Evolutionary conservation across 2,888 invertebrate genomes (phyloP).

Genomic region (Platycnemis pennipes): DNA sequence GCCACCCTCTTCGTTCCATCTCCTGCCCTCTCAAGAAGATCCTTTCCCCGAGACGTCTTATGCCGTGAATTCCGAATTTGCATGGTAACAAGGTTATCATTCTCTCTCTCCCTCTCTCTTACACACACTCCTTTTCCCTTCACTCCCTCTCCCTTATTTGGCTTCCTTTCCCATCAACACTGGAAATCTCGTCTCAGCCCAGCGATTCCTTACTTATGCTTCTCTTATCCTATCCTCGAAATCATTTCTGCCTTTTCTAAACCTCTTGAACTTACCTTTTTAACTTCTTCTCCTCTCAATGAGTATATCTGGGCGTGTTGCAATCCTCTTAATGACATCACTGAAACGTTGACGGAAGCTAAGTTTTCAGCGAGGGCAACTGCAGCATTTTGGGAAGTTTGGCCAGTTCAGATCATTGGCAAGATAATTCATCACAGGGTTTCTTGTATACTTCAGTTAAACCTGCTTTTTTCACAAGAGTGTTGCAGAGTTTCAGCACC

Average conservation of each 20-base stretch:
- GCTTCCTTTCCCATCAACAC: not conserved
- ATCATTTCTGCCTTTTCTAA: conserved; percentile 11
- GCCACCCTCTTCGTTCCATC: not conserved
- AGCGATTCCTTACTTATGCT: not conserved
- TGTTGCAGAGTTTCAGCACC: no score
- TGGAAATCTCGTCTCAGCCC: not conserved
- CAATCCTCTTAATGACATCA: not conserved
- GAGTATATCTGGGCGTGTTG: not conserved
- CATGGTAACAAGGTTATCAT: conserved; percentile 70
- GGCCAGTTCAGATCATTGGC: no score
- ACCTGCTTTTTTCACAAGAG: no score
- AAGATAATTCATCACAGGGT: no score
- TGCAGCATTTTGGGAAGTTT: no score
- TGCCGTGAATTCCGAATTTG: conserved; percentile 71
- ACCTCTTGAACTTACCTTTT: not conserved
- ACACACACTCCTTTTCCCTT: not conserved
- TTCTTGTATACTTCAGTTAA: no score
- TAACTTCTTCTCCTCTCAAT: not conserved
- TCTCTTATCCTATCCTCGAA: conserved; percentile 10
- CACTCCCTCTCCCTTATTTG: not conserved
- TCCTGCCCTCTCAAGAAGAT: not conserved
- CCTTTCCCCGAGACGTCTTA: conserved; percentile 53
- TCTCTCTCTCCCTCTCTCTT: conserved; percentile 11
- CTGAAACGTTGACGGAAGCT: not conserved
- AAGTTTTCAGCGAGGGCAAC: not conserved